These are phyloP conservation scores for Aspidiotus rigidus DNA, from an alignment of 2,888 invertebrate genomes.

Conservation along the genomic window DNA sequence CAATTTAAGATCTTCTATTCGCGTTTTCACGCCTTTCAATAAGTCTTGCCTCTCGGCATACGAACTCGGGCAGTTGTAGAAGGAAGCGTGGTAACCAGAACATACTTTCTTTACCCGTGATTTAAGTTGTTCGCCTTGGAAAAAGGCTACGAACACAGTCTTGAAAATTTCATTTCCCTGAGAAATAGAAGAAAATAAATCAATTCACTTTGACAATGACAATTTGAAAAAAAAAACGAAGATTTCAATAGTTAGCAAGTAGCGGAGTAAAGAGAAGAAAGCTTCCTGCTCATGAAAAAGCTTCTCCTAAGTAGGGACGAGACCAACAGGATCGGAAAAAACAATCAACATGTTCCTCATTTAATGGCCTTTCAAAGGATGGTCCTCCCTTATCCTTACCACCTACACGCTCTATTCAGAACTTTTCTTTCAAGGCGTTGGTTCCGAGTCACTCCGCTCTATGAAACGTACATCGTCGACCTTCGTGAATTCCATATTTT, in stretches of 20 bases:
- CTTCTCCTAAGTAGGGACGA: not conserved
- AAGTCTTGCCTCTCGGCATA: slow-evolving; percentile 76
- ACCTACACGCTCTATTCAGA: too few relatives aligned
- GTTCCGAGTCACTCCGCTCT: not conserved
- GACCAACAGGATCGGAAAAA: too few relatives aligned
- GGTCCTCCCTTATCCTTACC: too few relatives aligned
- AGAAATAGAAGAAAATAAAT: slow-evolving; percentile 8
- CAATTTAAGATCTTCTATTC: slow-evolving; percentile 79
- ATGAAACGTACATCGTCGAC: too few relatives aligned
- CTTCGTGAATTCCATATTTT: too few relatives aligned
- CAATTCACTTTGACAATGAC: too few relatives aligned
- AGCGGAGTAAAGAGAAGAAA: not conserved
- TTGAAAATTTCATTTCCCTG: slow-evolving; percentile 82
- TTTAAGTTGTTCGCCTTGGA: slow-evolving; percentile 87
- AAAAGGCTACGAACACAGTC: slow-evolving; percentile 79
- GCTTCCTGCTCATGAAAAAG: not conserved
- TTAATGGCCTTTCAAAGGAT: too few relatives aligned
- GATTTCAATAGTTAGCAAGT: too few relatives aligned
- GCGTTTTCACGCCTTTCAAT: slow-evolving; percentile 79
- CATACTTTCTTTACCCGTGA: slow-evolving; percentile 86
- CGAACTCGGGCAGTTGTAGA: slow-evolving; percentile 86
- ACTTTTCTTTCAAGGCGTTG: too few relatives aligned
- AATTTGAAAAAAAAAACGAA: too few relatives aligned
- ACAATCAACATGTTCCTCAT: too few relatives aligned
- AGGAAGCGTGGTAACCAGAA: slow-evolving; percentile 82